Percentiles rank a stretch among this genome's conserved stretches.
Conservation (phyloP, 1,140 invertebrate genomes). For the Anoplophora glabripennis region DNA sequence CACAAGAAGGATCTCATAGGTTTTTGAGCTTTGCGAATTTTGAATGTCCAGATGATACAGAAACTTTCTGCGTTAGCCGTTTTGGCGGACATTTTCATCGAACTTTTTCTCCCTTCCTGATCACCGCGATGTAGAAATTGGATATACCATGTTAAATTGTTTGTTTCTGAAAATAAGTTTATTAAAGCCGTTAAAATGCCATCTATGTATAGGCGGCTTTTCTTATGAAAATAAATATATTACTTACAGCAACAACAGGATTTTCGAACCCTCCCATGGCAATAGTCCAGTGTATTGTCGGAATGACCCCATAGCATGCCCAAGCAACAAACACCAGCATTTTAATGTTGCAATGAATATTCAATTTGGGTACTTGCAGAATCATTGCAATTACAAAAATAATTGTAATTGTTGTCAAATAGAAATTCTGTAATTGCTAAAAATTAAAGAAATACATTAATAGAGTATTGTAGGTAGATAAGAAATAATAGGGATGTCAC, state of each 20-base stretch:
- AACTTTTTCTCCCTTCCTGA: no score
- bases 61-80: no score
- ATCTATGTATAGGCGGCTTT: background rate
- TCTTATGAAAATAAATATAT: background rate
- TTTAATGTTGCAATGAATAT: slow-evolving; percentile 69
- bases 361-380: slow-evolving; percentile 73
- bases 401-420: slow-evolving; percentile 73
- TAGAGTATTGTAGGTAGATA: no score
- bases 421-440: slow-evolving; percentile 79
- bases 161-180: no score
- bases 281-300: slow-evolving; percentile 86
- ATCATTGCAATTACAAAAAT: slow-evolving; percentile 78
- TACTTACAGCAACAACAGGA: slow-evolving; percentile 72
- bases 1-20: no score
- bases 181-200: background rate
- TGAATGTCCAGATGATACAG: no score
- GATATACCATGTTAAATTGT: no score
- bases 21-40: no score
- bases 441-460: slow-evolving; percentile 41
- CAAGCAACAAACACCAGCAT: slow-evolving; percentile 80
- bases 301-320: slow-evolving; percentile 86
- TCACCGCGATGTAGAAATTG: no score
- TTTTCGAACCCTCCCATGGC: slow-evolving; percentile 84
- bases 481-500: background rate
- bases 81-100: no score